phyloP scores from a whole-genome alignment of 1,140 invertebrate species.

The Psilanteris sp. region DNA sequence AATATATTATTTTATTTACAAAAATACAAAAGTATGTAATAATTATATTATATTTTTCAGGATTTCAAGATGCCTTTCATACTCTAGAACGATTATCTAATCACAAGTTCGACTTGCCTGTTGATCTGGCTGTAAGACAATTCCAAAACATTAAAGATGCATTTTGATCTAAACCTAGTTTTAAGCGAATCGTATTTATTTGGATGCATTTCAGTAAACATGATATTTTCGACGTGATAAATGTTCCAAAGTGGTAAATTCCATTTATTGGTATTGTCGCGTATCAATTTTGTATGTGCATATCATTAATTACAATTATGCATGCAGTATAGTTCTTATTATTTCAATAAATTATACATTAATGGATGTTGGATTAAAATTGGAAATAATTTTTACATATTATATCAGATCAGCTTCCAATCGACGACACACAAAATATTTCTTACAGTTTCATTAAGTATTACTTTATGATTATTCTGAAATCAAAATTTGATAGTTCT shows the following conservation, averaged over 20 bases:
- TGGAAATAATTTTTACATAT: no score
- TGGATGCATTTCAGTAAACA: constrained; percentile 12
- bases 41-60: constrained; percentile 76
- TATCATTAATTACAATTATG: constrained; percentile 54
- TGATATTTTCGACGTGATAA: constrained; percentile 1
- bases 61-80: constrained; percentile 96
- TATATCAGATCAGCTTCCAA: no score
- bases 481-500: no score
- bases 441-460: no score
- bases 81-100: constrained; percentile 92
- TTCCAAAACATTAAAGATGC: constrained; percentile 99
- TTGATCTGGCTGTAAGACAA: constrained; percentile 96
- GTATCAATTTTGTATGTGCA: constrained; percentile 44
- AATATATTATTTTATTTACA: no score
- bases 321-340: no score
- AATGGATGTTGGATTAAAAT: no score
- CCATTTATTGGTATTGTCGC: constrained; percentile 16
- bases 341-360: no score
- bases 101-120: constrained; percentile 95
- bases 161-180: constrained; percentile 82
- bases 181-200: constrained; percentile 8
- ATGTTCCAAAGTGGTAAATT: no score
- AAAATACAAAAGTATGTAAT: no score
- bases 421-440: no score
- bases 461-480: no score